Percentiles rank a stretch among this genome's conserved stretches.
Conservation (phyloP, 2,888 invertebrate genomes). For the Ceramica pisi region DNA sequence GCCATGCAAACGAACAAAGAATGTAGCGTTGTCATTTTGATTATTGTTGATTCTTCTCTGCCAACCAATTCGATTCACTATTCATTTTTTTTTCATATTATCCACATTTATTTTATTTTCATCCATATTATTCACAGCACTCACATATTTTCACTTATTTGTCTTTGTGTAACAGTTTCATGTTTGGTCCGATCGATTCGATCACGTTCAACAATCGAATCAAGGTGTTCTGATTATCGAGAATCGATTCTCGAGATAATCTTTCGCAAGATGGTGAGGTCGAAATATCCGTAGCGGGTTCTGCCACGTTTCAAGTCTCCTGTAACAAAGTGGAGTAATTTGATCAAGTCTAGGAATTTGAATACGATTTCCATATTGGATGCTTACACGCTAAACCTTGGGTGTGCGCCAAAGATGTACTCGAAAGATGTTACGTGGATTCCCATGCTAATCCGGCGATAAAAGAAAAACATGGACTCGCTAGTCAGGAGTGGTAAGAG, state of each 20-base stretch:
- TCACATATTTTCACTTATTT: slow-evolving; percentile 54
- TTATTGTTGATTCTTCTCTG: slow-evolving; percentile 69
- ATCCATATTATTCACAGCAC: slow-evolving; percentile 51
- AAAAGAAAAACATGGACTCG: slow-evolving; percentile 56
- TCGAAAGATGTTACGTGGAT: slow-evolving; percentile 57
- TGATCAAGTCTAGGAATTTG: slow-evolving; percentile 72
- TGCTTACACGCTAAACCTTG: slow-evolving; percentile 65
- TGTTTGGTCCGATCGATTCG: slow-evolving; percentile 35
- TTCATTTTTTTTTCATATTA: slow-evolving; percentile 54
- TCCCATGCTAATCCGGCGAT: slow-evolving; percentile 50
- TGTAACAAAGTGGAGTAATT: slow-evolving; percentile 74
- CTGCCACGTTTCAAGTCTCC: slow-evolving; percentile 65
- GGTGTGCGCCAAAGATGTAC: slow-evolving; percentile 63
- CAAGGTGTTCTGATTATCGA: slow-evolving; percentile 42
- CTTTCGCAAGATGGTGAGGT: slow-evolving; percentile 46
- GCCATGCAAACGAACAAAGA: slow-evolving; percentile 76
- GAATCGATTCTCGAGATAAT: slow-evolving; percentile 54
- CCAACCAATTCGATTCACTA: slow-evolving; percentile 60
- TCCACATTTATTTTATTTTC: slow-evolving; percentile 52
- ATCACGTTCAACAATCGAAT: slow-evolving; percentile 46
- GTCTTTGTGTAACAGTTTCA: slow-evolving; percentile 55
- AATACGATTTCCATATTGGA: slow-evolving; percentile 71
- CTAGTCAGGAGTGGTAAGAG: slow-evolving; percentile 13
- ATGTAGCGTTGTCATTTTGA: slow-evolving; percentile 81
- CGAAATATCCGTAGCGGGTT: slow-evolving; percentile 63